These are phyloP conservation scores for Porphyrio hochstetteri DNA, from an alignment of 2,113 vertebrate genomes.

Conservation along the genomic window DNA sequence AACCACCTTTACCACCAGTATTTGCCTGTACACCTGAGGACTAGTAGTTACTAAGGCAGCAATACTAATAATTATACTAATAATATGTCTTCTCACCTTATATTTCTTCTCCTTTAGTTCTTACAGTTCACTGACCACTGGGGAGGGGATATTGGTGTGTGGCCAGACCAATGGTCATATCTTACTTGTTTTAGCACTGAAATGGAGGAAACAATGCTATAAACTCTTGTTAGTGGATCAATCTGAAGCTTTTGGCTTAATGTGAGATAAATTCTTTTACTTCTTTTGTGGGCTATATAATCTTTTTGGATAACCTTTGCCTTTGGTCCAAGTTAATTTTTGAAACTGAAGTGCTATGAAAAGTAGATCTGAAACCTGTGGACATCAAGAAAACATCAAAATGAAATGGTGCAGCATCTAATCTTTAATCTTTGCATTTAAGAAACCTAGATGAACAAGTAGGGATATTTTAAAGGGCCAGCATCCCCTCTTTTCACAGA, in stretches of 20 bases:
- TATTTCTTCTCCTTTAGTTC: neutral
- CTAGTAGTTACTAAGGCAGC: neutral
- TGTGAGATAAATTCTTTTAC: neutral
- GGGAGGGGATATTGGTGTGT: neutral
- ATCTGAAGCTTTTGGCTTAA: neutral
- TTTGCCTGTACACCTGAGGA: neutral
- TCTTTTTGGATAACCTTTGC: neutral
- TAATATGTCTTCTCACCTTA: neutral
- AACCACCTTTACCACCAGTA: neutral
- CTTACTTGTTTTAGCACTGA: neutral
- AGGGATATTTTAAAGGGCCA: neutral
- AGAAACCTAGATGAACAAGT: neutral
- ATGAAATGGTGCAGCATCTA: neutral
- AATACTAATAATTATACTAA: neutral
- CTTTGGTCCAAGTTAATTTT: neutral
- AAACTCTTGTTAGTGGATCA: neutral
- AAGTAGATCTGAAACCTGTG: neutral
- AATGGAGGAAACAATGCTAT: neutral
- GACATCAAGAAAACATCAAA: neutral
- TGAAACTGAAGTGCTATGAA: neutral
- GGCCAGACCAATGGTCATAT: neutral
- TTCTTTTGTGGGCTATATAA: neutral
- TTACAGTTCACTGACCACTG: neutral
- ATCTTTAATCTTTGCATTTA: neutral
- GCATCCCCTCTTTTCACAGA: neutral